Evolutionary conservation across 1,140 invertebrate genomes (phyloP).

Genomic region (Orussus abietinus): DNA sequence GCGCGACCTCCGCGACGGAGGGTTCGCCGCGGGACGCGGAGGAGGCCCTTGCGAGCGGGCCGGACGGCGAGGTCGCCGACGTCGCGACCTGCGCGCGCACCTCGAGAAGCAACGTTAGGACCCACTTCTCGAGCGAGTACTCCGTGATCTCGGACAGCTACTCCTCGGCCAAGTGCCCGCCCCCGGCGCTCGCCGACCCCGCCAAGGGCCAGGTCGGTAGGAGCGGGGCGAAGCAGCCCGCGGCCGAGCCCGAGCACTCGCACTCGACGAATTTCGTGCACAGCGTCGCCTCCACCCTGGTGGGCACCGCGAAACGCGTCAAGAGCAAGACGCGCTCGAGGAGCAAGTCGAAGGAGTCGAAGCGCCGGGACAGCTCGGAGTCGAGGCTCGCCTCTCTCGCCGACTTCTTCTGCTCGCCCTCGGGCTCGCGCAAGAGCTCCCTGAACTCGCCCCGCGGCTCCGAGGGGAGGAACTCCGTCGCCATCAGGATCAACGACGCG

Average conservation of each 20-base stretch:
- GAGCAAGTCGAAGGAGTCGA: slow-evolving; percentile 48
- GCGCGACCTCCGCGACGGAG: slow-evolving; percentile 23
- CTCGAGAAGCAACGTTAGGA: slow-evolving; percentile 18
- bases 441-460: slow-evolving; percentile 29
- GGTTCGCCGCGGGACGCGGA: background rate
- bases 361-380: slow-evolving; percentile 46
- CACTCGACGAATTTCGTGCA: slow-evolving; percentile 36
- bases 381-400: slow-evolving; percentile 42
- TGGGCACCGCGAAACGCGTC: slow-evolving; percentile 39
- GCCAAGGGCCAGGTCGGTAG: slow-evolving; percentile 9
- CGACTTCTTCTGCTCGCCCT: slow-evolving; percentile 49
- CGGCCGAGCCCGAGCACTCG: slow-evolving; percentile 18
- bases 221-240: slow-evolving; percentile 1
- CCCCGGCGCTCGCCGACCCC: slow-evolving; percentile 10
- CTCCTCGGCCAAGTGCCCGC: slow-evolving; percentile 8
- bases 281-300: slow-evolving; percentile 32
- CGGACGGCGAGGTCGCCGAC: background rate
- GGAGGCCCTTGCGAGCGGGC: background rate
- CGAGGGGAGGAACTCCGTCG: slow-evolving; percentile 37
- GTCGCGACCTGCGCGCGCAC: slow-evolving; percentile 11
- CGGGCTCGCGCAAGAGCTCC: slow-evolving; percentile 48
- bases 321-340: slow-evolving; percentile 43
- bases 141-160: slow-evolving; percentile 13
- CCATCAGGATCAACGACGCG: slow-evolving; percentile 35
- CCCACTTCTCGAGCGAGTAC: slow-evolving; percentile 22